These are phyloP conservation scores for Calameuta pallipes DNA, from an alignment of 2,888 invertebrate species.

Conservation along the genomic window DNA sequence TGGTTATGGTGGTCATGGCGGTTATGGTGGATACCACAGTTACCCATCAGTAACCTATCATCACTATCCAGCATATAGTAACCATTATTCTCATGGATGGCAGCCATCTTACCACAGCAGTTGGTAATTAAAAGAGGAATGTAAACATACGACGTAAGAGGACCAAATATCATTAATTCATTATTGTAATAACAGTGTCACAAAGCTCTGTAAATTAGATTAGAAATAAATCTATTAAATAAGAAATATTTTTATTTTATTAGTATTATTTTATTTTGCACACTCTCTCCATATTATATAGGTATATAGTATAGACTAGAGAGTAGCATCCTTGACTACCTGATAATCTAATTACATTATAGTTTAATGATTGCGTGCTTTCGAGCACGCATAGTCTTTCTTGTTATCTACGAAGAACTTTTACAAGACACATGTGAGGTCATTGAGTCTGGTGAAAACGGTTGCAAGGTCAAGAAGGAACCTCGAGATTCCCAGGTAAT, in stretches of 20 bases:
- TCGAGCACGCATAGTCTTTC: not conserved
- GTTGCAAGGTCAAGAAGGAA: not conserved
- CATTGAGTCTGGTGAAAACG: not conserved
- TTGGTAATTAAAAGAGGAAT: not conserved
- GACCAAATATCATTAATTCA: not conserved
- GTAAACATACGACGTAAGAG: not conserved
- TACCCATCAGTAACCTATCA: not conserved
- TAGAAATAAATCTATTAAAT: not conserved
- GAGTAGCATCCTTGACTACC: not conserved
- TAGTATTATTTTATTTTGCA: not conserved
- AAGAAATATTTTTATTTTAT: not conserved
- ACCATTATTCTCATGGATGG: constrained; percentile 18
- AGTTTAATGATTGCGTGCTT: not conserved
- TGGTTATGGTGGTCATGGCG: constrained; percentile 41
- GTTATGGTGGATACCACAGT: constrained; percentile 21
- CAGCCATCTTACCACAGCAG: constrained; percentile 14
- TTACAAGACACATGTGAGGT: not conserved
- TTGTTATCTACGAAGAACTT: not conserved
- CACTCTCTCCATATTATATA: not conserved
- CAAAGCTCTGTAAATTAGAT: not conserved
- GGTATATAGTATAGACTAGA: not conserved
- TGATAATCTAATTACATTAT: not conserved
- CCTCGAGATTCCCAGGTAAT: not conserved
- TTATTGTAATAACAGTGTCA: not conserved
- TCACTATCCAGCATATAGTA: constrained; percentile 6